A percentile compares a stretch with the other conserved stretches of the same genome.
These are phyloP conservation scores for Bathynomus jamesi DNA, from an alignment of 1,140 invertebrate species.

Conservation along the genomic window DNA sequence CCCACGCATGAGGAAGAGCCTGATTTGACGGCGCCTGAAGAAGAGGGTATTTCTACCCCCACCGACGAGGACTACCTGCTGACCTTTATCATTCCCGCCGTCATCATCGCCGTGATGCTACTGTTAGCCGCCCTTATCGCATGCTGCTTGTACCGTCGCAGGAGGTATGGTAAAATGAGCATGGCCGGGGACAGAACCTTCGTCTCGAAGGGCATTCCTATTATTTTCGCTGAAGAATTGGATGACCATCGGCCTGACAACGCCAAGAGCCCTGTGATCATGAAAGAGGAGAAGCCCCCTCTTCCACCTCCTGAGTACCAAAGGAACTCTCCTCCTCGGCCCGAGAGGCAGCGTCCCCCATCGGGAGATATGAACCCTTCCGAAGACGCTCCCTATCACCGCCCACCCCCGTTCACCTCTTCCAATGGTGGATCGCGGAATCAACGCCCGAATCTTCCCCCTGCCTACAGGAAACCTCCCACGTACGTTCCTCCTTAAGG, in stretches of 20 bases:
- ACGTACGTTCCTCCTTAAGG: slow-evolving; percentile 84
- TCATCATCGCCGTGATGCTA: slow-evolving; percentile 82
- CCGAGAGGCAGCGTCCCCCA: slow-evolving; percentile 41
- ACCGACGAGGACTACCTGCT: slow-evolving; percentile 67
- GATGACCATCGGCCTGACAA: slow-evolving; percentile 75
- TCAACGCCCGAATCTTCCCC: slow-evolving; percentile 67
- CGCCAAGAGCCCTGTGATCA: slow-evolving; percentile 81
- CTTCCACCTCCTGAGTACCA: slow-evolving; percentile 67
- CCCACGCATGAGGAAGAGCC: slow-evolving; percentile 45
- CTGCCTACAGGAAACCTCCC: slow-evolving; percentile 78
- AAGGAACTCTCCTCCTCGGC: slow-evolving; percentile 51
- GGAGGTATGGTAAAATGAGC: slow-evolving; percentile 72
- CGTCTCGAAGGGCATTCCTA: slow-evolving; percentile 81
- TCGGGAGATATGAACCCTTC: slow-evolving; percentile 15
- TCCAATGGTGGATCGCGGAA: slow-evolving; percentile 51
- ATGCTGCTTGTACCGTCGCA: slow-evolving; percentile 69
- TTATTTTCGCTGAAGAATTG: slow-evolving; percentile 85
- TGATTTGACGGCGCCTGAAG: slow-evolving; percentile 42
- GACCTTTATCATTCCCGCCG: slow-evolving; percentile 80
- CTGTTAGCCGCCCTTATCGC: slow-evolving; percentile 76
- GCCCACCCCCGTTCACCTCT: slow-evolving; percentile 69
- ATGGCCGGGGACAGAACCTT: slow-evolving; percentile 57
- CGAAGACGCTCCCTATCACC: slow-evolving; percentile 53
- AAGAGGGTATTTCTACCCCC: slow-evolving; percentile 48
- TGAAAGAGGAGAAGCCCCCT: slow-evolving; percentile 87